Evolutionary conservation across 2,113 vertebrate genomes (phyloP).

Genomic region (Myodes glareolus): DNA sequence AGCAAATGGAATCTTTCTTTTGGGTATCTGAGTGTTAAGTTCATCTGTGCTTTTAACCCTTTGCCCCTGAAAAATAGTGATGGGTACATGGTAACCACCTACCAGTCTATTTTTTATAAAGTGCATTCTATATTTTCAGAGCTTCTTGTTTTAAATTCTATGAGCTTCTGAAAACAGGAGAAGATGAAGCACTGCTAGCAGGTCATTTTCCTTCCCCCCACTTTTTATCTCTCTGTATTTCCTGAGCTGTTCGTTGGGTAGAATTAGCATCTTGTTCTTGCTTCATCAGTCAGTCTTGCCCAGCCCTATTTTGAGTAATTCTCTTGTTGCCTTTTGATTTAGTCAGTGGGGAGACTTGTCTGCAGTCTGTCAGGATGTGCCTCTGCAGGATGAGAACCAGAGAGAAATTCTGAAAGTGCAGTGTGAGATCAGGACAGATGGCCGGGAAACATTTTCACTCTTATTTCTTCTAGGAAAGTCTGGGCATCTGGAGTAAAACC

Average conservation of each 20-base stretch:
- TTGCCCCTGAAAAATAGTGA: neutral
- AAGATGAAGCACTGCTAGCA: neutral
- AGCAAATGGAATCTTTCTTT: neutral
- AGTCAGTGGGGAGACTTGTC: neutral
- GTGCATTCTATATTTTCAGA: neutral
- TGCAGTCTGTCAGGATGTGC: neutral
- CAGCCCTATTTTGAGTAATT: neutral
- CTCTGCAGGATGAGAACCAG: neutral
- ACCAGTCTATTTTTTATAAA: neutral
- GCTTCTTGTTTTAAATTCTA: neutral
- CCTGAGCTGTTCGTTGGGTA: neutral
- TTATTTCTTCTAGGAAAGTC: slow-evolving; percentile 58
- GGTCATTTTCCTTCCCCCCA: neutral
- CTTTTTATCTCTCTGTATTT: neutral
- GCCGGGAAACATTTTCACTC: slow-evolving; percentile 53
- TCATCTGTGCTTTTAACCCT: neutral
- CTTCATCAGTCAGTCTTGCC: neutral
- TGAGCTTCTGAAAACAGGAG: neutral
- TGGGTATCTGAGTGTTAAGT: neutral
- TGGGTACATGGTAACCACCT: neutral
- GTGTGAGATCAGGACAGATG: slow-evolving; percentile 39
- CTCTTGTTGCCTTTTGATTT: slow-evolving; percentile 15
- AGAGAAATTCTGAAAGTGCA: slow-evolving; percentile 10
- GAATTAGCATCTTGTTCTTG: neutral
- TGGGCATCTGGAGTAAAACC: slow-evolving; percentile 51